Base-by-base conservation (phyloP, 1,140 invertebrate genomes). In the Leptestheria dahalacensis region DNA sequence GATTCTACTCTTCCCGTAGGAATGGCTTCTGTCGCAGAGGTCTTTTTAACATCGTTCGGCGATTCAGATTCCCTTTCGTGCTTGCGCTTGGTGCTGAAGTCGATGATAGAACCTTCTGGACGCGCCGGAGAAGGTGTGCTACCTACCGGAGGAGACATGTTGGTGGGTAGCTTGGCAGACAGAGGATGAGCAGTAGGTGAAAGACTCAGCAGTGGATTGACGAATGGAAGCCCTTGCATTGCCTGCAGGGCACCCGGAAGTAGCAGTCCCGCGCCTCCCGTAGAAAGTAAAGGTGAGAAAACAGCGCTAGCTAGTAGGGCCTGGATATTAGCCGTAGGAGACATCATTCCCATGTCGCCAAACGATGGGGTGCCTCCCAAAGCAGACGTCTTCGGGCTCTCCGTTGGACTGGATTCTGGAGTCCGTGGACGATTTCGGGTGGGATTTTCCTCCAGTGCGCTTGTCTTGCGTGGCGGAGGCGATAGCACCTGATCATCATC, bases 301-400 rank as follows among this genome's bases (percentile, higher is more conserved):
- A 25, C 58, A 1, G 51, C 58, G 26, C 58, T 52, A 12, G 58
- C 58, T 11, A 60, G 25, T 4, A 60, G 52, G 20, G 58, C 58
- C 23, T 52, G 48, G 20, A 60, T 26, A 21, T 60, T 26, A 2
- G 26, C 24, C 0, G 53, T 1, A 4, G 53, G 20, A 15, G 20
- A 33, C 10, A 56, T 20, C 53, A 56, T 20, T 18, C 26, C 15
- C 21, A 56, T 29, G 12, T 56, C 24, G 26, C 26, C 26, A 6
- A 56, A 3, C n/a, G 41, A 56, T 20, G 28, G 11, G 9, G 53
- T 15, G 3, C 53, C 20, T 12, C 20, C 20, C n/a, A 41, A 21
- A 9, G 23, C 28, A 6, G 26, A 20, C 10, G 25, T 18, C n/a
- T 18, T 9, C 10, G 53, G 53, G 29, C 53, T 55, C 15, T 41